Conservation (phyloP, 2,113 vertebrate species). For the Alectura lathami region DNA sequence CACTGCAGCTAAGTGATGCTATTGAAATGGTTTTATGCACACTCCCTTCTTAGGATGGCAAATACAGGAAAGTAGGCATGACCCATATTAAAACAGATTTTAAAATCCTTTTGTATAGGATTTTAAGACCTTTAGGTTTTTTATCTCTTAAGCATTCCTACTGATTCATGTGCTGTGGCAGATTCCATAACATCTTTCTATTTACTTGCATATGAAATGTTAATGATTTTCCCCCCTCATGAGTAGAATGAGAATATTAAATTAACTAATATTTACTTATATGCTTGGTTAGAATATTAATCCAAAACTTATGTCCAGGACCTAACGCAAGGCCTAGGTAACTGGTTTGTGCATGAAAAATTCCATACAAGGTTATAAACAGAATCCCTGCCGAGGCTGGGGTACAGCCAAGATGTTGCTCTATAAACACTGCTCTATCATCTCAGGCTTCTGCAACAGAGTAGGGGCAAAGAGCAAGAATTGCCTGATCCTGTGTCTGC, state of each 20-base stretch:
- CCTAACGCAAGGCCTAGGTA: background rate
- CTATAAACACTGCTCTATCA: background rate
- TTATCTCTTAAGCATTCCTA: background rate
- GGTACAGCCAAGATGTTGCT: background rate
- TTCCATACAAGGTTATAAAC: background rate
- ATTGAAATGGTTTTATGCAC: background rate
- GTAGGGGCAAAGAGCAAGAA: background rate
- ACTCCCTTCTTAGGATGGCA: background rate
- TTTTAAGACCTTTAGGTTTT: background rate
- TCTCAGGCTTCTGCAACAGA: background rate
- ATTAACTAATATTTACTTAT: background rate
- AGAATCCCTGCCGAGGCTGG: background rate
- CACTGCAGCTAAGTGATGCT: background rate
- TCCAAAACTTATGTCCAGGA: background rate
- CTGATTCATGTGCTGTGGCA: background rate
- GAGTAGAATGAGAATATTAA: fast-evolving
- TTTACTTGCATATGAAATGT: background rate
- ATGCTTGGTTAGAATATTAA: background rate
- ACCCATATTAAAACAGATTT: background rate
- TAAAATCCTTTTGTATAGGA: background rate
- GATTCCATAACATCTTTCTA: background rate
- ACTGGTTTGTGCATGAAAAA: background rate
- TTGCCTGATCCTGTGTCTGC: background rate
- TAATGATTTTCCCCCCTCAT: background rate
- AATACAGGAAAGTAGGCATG: background rate